Base-by-base conservation (phyloP, 2,888 invertebrate species). In the Caradrina kadenii region DNA sequence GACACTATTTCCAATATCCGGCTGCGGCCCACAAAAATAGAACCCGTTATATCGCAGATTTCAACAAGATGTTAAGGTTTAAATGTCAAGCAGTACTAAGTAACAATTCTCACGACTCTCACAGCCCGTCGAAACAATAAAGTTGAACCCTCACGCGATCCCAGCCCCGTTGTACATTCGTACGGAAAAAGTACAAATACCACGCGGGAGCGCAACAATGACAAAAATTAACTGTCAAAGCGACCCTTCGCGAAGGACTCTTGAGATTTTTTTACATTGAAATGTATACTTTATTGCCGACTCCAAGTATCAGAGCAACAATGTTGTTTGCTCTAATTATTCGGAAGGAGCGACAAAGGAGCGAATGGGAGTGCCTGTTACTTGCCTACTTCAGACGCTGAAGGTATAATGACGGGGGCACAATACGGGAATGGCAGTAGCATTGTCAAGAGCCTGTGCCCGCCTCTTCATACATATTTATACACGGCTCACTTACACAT, bases 401-500 rank as follows among this genome's bases (percentile, higher is more conserved):
- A 89, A 90, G 89, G 86, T 72, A 91, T 92, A 92, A 93, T 92
- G 92, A 91, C 90, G 83, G 91, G 87, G 82, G 89, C 89, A 93
- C 92, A 93, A 93, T 92, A 90, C 87, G 85, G 90, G 89, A 89
- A 88, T 84, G 75, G 84, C 90, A 89, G 94, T 91, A 92, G 93
- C 93, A 86, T 89, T 91, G 92, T 91, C 91, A 87, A 86, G 88
- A 87, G 86, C 81, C 82, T 81, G 86, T 83, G 74, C 88, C 91
- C 93, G 92, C 95, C 95, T 91, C 84, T 91, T 93, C 89, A 94
- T 95, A 93, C 92, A 95, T 95, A 95, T 95, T 93, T 93, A 94
- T 91, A 91, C 83, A 72, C 79, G 83, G 80, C 81, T 89, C 83
- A 84, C 82, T 84, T 86, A 88, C 82, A 86, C 84, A 85, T 87